Percentiles rank a stretch among this genome's conserved stretches.
These are phyloP conservation scores for Erebia ligea DNA, from an alignment of 2,888 invertebrate genomes.

Conservation along the genomic window DNA sequence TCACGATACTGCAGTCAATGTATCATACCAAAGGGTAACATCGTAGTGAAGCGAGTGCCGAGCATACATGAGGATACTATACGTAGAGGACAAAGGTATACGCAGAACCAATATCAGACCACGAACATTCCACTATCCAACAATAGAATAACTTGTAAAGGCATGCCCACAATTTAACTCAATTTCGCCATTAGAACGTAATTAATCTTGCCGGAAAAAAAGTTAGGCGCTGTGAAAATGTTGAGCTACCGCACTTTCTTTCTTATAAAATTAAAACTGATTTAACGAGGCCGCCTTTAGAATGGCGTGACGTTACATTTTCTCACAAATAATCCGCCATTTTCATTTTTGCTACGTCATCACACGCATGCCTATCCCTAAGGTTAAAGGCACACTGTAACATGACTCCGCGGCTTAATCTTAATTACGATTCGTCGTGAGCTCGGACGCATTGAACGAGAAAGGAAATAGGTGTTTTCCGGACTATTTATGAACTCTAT, in stretches of 20 bases:
- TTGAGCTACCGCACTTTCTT: slow-evolving; percentile 19
- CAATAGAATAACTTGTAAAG: slow-evolving; percentile 21
- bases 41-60: too few species aligned
- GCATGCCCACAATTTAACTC: slow-evolving; percentile 18
- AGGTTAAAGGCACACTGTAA: slow-evolving; percentile 16
- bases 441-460: background rate
- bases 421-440: background rate
- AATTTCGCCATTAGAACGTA: slow-evolving; percentile 21
- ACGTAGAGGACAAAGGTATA: background rate
- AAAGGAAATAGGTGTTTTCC: slow-evolving; percentile 6
- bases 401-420: background rate
- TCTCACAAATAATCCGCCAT: slow-evolving; percentile 54
- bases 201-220: slow-evolving; percentile 24
- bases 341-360: slow-evolving; percentile 66
- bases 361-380: slow-evolving; percentile 50
- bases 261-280: slow-evolving; percentile 37
- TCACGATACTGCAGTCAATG: background rate
- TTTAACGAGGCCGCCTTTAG: slow-evolving; percentile 40
- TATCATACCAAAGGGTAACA: background rate
- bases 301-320: slow-evolving; percentile 43
- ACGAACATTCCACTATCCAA: slow-evolving; percentile 16
- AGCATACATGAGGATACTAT: background rate
- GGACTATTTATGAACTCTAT: background rate
- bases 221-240: slow-evolving; percentile 23
- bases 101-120: background rate